phyloP scores from a whole-genome alignment of 2,797 vertebrate species.

The Pantherophis alleghaniensis region DNA sequence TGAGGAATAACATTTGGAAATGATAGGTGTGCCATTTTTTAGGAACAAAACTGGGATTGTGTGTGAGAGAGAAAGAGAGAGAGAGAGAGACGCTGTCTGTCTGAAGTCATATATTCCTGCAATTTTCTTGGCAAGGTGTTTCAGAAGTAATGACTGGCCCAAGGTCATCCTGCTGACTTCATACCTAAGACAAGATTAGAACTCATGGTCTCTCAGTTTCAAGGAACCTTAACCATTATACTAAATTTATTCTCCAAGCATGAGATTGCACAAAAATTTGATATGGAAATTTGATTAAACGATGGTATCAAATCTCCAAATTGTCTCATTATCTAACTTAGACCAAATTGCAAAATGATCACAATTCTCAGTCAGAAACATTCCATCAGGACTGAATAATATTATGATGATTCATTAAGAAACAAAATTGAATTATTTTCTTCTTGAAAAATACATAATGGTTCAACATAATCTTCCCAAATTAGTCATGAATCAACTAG shows the following conservation, averaged over 20 bases:
- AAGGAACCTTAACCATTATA: not conserved
- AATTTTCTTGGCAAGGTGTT: not conserved
- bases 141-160: not conserved
- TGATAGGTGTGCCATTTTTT: not conserved
- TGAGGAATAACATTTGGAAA: not conserved
- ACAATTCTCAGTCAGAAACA: not conserved
- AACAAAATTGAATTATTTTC: not conserved
- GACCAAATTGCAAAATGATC: not conserved
- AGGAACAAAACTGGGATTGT: not conserved
- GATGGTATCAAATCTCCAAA: not conserved
- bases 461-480: not conserved
- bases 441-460: not conserved
- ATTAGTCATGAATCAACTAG: not conserved
- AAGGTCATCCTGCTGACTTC: not conserved
- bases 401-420: not conserved
- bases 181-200: not conserved
- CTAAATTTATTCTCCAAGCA: not conserved
- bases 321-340: not conserved
- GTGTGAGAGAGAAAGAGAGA: too few species aligned
- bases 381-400: not conserved
- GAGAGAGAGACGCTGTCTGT: too few species aligned
- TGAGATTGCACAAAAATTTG: not conserved
- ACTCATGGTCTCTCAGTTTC: not conserved
- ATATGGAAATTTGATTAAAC: not conserved
- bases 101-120: not conserved